A percentile compares a stretch with the other conserved stretches of the same genome.
phyloP scores from a whole-genome alignment of 2,113 vertebrate species.

The Pontoporia blainvillei region DNA sequence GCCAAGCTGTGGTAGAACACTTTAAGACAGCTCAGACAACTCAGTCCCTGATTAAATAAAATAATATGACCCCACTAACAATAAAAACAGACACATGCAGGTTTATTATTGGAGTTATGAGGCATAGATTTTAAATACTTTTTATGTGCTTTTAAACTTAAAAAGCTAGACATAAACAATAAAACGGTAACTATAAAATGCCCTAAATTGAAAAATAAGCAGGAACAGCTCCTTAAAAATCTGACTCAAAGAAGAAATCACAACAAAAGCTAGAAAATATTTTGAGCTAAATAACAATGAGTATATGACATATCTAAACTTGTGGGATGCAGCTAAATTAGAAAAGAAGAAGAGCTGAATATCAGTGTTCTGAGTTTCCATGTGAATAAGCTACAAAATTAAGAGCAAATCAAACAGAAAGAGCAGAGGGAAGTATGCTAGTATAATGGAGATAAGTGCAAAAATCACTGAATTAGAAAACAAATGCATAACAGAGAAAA shows the following conservation, averaged over 20 bases:
- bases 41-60: not conserved
- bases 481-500: not conserved
- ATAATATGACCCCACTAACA: not conserved
- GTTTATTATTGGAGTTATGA: not conserved
- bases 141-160: not conserved
- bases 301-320: not conserved
- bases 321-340: not conserved
- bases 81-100: not conserved
- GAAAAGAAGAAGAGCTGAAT: not conserved
- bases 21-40: not conserved
- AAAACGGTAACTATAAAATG: not conserved
- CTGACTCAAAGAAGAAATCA: not conserved
- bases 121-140: not conserved
- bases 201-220: not conserved
- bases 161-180: not conserved
- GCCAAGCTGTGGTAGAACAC: not conserved
- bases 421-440: not conserved
- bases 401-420: not conserved
- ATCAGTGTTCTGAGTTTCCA: not conserved
- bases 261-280: not conserved
- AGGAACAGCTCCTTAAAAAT: not conserved
- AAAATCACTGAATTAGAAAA: not conserved
- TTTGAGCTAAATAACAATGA: not conserved
- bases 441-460: not conserved
- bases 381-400: not conserved